Evolutionary conservation across 2,888 invertebrate species (phyloP).

Genomic region (Empis stercorea): DNA sequence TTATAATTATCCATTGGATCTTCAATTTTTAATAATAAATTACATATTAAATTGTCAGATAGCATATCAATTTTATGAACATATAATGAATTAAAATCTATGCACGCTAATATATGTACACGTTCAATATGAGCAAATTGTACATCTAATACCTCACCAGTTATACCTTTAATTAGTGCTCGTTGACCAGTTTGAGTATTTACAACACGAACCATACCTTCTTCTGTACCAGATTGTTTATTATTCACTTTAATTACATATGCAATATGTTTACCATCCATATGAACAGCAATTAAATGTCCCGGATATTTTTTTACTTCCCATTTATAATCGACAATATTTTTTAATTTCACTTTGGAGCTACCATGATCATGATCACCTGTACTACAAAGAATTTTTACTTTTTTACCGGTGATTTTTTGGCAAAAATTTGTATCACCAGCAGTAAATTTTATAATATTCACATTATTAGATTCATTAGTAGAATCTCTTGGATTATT

Average conservation of each 20-base stretch:
- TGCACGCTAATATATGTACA: slow-evolving; percentile 69
- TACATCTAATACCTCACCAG: slow-evolving; percentile 79
- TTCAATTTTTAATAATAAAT: slow-evolving; percentile 35
- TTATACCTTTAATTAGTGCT: slow-evolving; percentile 73
- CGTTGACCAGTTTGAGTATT: slow-evolving; percentile 54
- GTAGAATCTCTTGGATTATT: too few species aligned
- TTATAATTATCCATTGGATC: slow-evolving; percentile 32
- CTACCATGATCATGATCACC: slow-evolving; percentile 69
- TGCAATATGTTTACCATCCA: slow-evolving; percentile 72
- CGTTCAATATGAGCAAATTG: slow-evolving; percentile 75
- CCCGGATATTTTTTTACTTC: slow-evolving; percentile 78
- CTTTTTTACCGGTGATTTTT: slow-evolving; percentile 39
- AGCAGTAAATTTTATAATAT: too few species aligned
- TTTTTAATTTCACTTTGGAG: slow-evolving; percentile 80
- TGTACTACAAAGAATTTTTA: slow-evolving; percentile 55
- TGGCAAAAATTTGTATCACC: slow-evolving; percentile 15
- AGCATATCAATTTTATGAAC: slow-evolving; percentile 62
- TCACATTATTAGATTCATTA: too few species aligned
- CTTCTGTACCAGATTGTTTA: slow-evolving; percentile 5
- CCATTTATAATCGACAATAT: slow-evolving; percentile 88
- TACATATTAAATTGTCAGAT: slow-evolving; percentile 44
- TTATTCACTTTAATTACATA: slow-evolving; percentile 76
- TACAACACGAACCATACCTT: slow-evolving; percentile 63
- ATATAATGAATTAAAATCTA: slow-evolving; percentile 76
- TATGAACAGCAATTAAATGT: slow-evolving; percentile 77